A percentile compares a stretch with the other conserved stretches of the same genome.
phyloP scores from a whole-genome alignment of 30 jellyfish, hydroid and myxozoan species.

The Turritopsis dohrnii region DNA sequence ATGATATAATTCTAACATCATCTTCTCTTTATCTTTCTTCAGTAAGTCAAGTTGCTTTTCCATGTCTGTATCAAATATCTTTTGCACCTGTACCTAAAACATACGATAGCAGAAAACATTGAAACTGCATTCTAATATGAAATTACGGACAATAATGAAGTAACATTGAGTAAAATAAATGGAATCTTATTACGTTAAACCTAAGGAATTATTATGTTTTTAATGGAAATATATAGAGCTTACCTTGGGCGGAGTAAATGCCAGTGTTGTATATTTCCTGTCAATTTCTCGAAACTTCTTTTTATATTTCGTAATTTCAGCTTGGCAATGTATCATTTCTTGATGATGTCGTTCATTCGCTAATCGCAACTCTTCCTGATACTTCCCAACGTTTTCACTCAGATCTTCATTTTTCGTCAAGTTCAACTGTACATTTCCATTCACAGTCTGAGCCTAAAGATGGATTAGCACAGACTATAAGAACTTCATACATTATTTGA shows the following conservation, averaged over 20 bases:
- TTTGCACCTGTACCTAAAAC: slow-evolving; percentile 23
- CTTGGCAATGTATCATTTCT: slow-evolving; percentile 22
- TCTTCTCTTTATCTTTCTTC: not conserved
- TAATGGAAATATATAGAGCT: not conserved
- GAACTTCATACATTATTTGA: not conserved
- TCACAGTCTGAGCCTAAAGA: not conserved
- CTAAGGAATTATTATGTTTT: not conserved
- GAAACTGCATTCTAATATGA: too few relatives aligned
- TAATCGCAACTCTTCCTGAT: slow-evolving; percentile 38
- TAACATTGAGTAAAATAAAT: too few relatives aligned
- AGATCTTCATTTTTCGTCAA: too few relatives aligned
- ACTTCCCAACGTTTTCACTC: slow-evolving; percentile 37
- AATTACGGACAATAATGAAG: too few relatives aligned
- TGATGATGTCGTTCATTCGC: slow-evolving; percentile 38
- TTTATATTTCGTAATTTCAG: slow-evolving; percentile 31
- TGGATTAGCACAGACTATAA: not conserved
- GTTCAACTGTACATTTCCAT: not conserved
- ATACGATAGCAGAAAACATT: not conserved
- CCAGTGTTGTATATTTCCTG: slow-evolving; percentile 38
- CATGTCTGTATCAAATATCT: slow-evolving; percentile 13
- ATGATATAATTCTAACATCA: not conserved
- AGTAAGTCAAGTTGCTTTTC: slow-evolving; percentile 11
- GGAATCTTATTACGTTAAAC: too few relatives aligned
- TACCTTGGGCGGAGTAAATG: slow-evolving; percentile 88
- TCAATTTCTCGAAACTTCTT: slow-evolving; percentile 63